phyloP scores from a whole-genome alignment of 1,140 invertebrate genomes.

The Tetramorium simillimum region DNA sequence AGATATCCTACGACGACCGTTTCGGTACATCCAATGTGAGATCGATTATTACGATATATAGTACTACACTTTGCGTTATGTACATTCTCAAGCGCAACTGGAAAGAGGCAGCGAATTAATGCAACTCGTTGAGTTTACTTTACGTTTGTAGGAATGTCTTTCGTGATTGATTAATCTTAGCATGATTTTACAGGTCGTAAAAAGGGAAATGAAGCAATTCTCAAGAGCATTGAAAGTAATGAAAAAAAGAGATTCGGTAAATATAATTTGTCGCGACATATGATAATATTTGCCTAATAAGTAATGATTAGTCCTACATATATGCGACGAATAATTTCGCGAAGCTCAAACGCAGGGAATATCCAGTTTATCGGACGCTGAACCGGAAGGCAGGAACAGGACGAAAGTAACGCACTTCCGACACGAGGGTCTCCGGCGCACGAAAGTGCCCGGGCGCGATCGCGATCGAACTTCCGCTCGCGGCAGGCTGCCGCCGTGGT shows the following conservation, averaged over 20 bases:
- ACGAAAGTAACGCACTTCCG: conserved; percentile 49
- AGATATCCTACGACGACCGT: conserved; percentile 24
- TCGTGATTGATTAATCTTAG: neutral
- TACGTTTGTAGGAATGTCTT: neutral
- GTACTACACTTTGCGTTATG: neutral
- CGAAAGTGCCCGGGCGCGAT: conserved; percentile 59
- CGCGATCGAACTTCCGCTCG: conserved; percentile 74
- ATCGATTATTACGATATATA: conserved; percentile 19
- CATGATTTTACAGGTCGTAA: neutral
- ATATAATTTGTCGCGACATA: neutral
- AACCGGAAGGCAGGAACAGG: neutral
- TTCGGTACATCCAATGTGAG: neutral
- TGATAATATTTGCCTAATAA: neutral
- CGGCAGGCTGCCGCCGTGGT: conserved; percentile 67
- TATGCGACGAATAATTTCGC: neutral
- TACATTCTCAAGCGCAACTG: neutral
- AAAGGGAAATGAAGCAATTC: neutral
- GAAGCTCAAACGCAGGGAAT: neutral
- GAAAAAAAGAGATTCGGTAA: neutral
- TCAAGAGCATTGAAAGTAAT: neutral
- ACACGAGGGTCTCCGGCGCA: conserved; percentile 43
- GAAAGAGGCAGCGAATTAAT: neutral
- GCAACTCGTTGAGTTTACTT: neutral
- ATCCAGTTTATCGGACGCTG: neutral
- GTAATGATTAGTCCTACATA: neutral